Evolutionary conservation across 2,797 vertebrate species (phyloP).

Genomic region (Falco naumanni): DNA sequence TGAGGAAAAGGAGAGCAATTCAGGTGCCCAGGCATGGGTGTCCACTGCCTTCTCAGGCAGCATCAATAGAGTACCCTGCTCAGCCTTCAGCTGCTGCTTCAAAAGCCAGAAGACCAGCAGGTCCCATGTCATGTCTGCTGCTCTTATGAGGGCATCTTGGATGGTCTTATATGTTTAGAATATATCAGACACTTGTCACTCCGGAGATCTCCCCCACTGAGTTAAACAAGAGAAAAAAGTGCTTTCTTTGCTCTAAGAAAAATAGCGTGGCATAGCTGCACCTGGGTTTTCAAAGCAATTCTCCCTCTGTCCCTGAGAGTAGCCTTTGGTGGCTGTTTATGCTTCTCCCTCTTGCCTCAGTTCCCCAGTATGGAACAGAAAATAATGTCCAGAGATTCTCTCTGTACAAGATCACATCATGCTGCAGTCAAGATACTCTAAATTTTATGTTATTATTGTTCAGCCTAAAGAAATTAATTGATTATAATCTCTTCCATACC

Average conservation of each 20-base stretch:
- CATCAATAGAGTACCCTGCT: background rate
- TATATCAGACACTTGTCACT: background rate
- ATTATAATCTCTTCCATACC: background rate
- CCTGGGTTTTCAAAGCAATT: background rate
- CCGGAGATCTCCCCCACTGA: background rate
- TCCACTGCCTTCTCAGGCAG: background rate
- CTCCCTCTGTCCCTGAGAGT: background rate
- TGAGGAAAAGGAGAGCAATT: background rate
- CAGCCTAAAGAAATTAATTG: background rate
- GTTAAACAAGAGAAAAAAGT: background rate
- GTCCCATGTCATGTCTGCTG: background rate
- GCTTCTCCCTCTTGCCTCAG: background rate
- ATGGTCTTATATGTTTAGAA: background rate
- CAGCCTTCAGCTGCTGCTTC: background rate
- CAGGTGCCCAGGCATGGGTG: too few species aligned
- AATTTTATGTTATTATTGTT: background rate
- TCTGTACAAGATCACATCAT: background rate
- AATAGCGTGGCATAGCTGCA: rapidly evolving
- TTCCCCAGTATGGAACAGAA: background rate
- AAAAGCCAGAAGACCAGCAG: background rate
- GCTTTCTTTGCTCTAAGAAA: rapidly evolving
- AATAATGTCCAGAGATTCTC: background rate
- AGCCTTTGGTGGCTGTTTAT: background rate
- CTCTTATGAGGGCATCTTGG: background rate
- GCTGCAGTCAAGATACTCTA: rapidly evolving